Conservation (phyloP, 2,113 vertebrate genomes). For the Cynocephalus volans region DNA sequence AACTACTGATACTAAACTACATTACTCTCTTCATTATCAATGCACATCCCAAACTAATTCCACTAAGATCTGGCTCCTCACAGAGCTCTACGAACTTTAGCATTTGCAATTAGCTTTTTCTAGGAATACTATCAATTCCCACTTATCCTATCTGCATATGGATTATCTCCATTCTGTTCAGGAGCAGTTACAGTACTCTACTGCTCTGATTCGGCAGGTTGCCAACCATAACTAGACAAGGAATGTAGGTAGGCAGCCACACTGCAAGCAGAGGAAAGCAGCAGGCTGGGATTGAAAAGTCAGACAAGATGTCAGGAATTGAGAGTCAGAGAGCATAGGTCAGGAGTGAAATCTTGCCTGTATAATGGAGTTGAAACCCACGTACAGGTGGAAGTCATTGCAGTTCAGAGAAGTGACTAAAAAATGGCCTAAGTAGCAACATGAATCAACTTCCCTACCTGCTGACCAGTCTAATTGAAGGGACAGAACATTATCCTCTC, state of each 20-base stretch:
- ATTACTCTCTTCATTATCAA: slow-evolving; percentile 22
- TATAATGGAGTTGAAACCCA: slow-evolving; percentile 11
- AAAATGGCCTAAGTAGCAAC: background rate
- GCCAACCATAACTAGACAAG: slow-evolving; percentile 21
- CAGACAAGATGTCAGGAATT: slow-evolving; percentile 8
- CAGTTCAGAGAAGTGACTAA: background rate
- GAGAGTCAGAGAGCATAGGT: slow-evolving; percentile 7
- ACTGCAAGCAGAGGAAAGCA: background rate
- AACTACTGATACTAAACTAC: slow-evolving; percentile 34
- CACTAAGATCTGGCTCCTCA: slow-evolving; percentile 33
- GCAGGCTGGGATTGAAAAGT: slow-evolving; percentile 35
- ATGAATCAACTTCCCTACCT: background rate
- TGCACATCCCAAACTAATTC: slow-evolving; percentile 52
- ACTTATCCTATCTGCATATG: slow-evolving; percentile 22
- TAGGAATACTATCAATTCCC: slow-evolving; percentile 38
- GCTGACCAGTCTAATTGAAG: background rate
- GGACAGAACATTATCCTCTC: background rate
- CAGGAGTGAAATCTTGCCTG: background rate
- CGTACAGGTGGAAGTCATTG: background rate
- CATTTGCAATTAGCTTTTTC: slow-evolving; percentile 50
- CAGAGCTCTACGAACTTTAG: background rate
- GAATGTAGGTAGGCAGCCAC: slow-evolving; percentile 14
- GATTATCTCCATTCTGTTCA: slow-evolving; percentile 25
- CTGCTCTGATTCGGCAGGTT: background rate
- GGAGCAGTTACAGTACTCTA: background rate